Percentiles rank a stretch among this genome's conserved stretches.
These are phyloP conservation scores for Agelas oroides DNA, from an alignment of 37 sponge, comb jelly and placozoan genomes.

Conservation along the genomic window DNA sequence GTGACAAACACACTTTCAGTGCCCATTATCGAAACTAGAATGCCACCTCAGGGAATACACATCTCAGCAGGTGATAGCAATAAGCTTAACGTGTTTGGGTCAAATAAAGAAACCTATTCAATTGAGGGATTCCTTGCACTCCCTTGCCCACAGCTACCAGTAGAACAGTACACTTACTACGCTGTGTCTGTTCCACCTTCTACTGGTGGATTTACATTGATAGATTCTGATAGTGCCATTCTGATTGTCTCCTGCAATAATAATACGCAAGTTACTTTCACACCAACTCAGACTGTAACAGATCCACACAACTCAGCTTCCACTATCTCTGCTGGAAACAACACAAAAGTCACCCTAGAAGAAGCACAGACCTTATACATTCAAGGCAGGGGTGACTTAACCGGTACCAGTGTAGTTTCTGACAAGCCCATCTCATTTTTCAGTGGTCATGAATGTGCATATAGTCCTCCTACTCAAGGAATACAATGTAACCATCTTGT, in stretches of 20 bases:
- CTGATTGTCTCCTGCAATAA: too few relatives aligned
- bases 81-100: not conserved
- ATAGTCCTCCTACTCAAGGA: not conserved
- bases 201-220: too few relatives aligned
- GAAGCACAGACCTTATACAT: slow-evolving; percentile 1
- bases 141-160: too few relatives aligned
- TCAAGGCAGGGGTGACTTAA: slow-evolving; percentile 22
- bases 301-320: not conserved
- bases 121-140: too few relatives aligned
- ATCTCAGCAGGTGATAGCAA: slow-evolving; percentile 17
- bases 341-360: slow-evolving; percentile 22
- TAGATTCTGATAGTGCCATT: too few relatives aligned
- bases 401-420: slow-evolving; percentile 38
- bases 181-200: too few relatives aligned
- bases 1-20: too few relatives aligned
- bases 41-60: slow-evolving; percentile 21
- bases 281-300: not conserved
- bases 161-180: too few relatives aligned
- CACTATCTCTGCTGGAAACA: not conserved
- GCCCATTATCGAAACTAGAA: too few relatives aligned
- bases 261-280: too few relatives aligned
- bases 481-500: slow-evolving; percentile 38
- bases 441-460: slow-evolving; percentile 56
- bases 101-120: slow-evolving; percentile 2
- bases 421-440: slow-evolving; percentile 41